These are phyloP conservation scores for Pogoniulus pusillus DNA, from an alignment of 2,797 vertebrate species.

Conservation along the genomic window DNA sequence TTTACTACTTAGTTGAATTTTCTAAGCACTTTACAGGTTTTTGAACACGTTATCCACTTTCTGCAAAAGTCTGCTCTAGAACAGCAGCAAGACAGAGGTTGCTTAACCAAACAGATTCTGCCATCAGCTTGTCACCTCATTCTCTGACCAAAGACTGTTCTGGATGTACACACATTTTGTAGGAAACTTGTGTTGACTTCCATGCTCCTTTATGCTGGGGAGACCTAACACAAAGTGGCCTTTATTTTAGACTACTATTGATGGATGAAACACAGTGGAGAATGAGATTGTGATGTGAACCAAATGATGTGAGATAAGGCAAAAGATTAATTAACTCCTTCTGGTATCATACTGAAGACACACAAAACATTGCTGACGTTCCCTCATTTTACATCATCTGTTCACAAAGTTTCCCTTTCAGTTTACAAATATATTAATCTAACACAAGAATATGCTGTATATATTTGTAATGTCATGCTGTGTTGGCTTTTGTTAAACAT, in stretches of 20 bases:
- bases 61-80: conserved; percentile 24
- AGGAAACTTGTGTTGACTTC: conserved; percentile 35
- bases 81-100: conserved; percentile 42
- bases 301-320: conserved; percentile 44
- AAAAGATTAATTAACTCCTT: conserved; percentile 30
- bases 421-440: conserved; percentile 77
- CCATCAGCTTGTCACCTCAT: conserved; percentile 62
- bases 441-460: conserved; percentile 81
- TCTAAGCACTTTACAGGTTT: not conserved
- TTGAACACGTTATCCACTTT: conserved; percentile 3
- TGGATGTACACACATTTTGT: conserved; percentile 55
- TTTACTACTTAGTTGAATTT: conserved; percentile 37
- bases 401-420: conserved; percentile 68
- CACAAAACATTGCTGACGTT: conserved; percentile 52
- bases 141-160: conserved; percentile 78
- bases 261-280: conserved; percentile 53
- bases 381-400: conserved; percentile 60
- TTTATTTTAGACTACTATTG: conserved; percentile 46
- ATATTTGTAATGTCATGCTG: conserved; percentile 76
- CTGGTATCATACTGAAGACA: too few relatives aligned
- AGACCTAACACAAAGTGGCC: conserved; percentile 52
- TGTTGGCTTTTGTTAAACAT: conserved; percentile 71
- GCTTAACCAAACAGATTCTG: conserved; percentile 55
- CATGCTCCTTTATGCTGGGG: conserved; percentile 43
- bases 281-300: conserved; percentile 56